Percentiles rank a stretch among this genome's conserved stretches.
Conservation (phyloP, 1,140 invertebrate genomes). For the Drosophila insularis region DNA sequence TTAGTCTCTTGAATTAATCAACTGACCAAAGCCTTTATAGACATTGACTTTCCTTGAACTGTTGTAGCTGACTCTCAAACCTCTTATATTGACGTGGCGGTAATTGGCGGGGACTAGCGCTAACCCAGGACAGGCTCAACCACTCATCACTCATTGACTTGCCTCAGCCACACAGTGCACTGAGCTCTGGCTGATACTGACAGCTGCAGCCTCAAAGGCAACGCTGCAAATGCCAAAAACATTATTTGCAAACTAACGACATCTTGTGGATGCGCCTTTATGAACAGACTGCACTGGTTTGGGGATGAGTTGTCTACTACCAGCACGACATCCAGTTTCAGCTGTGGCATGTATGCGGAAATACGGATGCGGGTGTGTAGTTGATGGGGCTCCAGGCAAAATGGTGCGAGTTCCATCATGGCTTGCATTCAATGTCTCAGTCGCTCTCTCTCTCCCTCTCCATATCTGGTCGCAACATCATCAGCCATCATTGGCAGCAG, state of each 20-base stretch:
- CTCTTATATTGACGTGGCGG: not conserved
- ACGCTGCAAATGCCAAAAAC: constrained; percentile 26
- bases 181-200: constrained; percentile 31
- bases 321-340: not conserved
- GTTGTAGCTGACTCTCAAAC: not conserved
- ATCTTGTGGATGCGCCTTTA: constrained; percentile 47
- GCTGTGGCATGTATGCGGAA: constrained; percentile 7
- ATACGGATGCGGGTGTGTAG: constrained; percentile 15
- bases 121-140: not conserved
- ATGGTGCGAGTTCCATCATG: not conserved
- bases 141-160: constrained; percentile 17
- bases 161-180: not conserved
- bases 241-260: constrained; percentile 52
- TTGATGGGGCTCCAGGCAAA: constrained; percentile 4
- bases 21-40: not conserved
- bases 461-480: constrained; percentile 21
- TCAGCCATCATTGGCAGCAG: constrained; percentile 40
- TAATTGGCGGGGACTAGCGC: constrained; percentile 7
- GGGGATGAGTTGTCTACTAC: too few species aligned
- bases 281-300: constrained; percentile 6
- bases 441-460: not conserved
- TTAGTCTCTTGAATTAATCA: not conserved
- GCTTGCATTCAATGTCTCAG: not conserved
- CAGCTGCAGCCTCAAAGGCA: constrained; percentile 45
- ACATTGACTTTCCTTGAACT: not conserved